Conservation (phyloP, 2,888 invertebrate species). For the Nowickia ferox region DNA sequence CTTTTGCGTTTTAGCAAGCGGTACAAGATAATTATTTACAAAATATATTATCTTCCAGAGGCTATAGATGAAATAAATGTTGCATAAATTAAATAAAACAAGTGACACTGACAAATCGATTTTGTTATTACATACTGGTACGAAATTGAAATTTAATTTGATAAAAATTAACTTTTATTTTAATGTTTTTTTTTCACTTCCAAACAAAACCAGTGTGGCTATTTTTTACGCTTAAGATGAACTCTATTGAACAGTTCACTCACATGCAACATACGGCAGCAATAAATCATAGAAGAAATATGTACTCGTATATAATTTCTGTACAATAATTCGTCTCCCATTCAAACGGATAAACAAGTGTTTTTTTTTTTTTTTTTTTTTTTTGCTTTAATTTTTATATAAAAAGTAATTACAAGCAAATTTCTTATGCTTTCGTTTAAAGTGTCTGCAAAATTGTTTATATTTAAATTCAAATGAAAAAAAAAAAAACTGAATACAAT, state of each 20-base stretch:
- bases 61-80: not conserved
- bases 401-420: slow-evolving; percentile 23
- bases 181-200: not conserved
- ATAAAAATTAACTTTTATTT: slow-evolving; percentile 1
- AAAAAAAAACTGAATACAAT: not conserved
- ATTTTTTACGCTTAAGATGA: not conserved
- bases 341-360: not conserved
- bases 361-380: not conserved
- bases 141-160: not conserved
- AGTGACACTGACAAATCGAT: slow-evolving; percentile 35
- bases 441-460: slow-evolving; percentile 18
- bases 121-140: not conserved
- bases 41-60: no score
- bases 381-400: not conserved
- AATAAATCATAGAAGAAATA: slow-evolving; percentile 4
- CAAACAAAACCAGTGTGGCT: not conserved
- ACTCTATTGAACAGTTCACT: slow-evolving; percentile 32
- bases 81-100: not conserved
- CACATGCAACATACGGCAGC: not conserved
- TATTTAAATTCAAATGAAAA: not conserved
- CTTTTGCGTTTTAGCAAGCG: no score
- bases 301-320: not conserved
- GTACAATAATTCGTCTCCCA: not conserved
- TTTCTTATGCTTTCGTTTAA: slow-evolving; percentile 36
- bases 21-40: no score